Evolutionary conservation across 1,140 invertebrate species (phyloP).

Genomic region (Hypothenemus hampei): DNA sequence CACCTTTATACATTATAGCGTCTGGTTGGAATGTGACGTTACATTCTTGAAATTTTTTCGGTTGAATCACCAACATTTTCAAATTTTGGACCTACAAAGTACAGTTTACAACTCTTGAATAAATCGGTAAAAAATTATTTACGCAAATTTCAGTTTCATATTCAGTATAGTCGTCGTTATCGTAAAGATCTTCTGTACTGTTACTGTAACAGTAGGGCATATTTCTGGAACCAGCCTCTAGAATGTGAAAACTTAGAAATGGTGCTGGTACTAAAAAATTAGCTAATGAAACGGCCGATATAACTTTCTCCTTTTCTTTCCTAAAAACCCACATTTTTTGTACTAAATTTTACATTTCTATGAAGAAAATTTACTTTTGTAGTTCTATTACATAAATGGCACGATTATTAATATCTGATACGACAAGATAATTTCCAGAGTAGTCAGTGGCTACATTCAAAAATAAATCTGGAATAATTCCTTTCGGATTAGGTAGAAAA

Average conservation of each 20-base stretch:
- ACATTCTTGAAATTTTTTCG: conserved; percentile 83
- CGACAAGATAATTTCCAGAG: conserved; percentile 73
- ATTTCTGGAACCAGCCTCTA: conserved; percentile 61
- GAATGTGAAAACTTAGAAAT: conserved; percentile 79
- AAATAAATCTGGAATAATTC: conserved; percentile 42
- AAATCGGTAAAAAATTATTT: conserved; percentile 41
- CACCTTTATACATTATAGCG: conserved; percentile 24
- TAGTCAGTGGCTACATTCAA: conserved; percentile 77
- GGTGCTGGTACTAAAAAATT: conserved; percentile 79
- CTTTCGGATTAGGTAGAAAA: conserved; percentile 52
- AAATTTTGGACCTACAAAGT: conserved; percentile 40
- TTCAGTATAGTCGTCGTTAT: conserved; percentile 37
- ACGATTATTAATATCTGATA: conserved; percentile 76
- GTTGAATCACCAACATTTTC: conserved; percentile 79
- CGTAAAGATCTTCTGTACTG: conserved; percentile 44
- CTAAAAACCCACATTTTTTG: conserved; percentile 41
- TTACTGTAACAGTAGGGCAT: conserved; percentile 37
- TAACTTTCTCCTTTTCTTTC: conserved; percentile 50
- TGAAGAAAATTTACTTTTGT: conserved; percentile 29
- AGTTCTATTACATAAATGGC: conserved; percentile 76
- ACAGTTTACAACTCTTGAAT: conserved; percentile 39
- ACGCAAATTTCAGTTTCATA: conserved; percentile 32
- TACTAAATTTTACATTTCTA: neutral
- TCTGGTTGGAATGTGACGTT: conserved; percentile 69
- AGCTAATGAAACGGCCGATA: conserved; percentile 63